These are phyloP conservation scores for Cryptoprocta ferox DNA, from an alignment of 2,797 vertebrate species.

Conservation along the genomic window DNA sequence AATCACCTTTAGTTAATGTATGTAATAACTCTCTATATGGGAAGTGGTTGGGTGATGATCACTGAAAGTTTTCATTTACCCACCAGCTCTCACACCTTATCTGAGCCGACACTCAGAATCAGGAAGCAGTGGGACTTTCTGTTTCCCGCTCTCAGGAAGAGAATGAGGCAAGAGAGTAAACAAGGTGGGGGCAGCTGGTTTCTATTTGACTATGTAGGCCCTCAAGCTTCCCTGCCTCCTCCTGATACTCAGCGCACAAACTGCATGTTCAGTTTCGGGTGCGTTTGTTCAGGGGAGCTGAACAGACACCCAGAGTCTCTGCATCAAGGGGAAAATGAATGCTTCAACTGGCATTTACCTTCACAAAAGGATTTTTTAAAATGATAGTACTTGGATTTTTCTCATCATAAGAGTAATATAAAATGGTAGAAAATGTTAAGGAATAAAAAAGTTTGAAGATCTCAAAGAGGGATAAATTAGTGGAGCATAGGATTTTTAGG, in stretches of 20 bases:
- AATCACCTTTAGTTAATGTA: background rate
- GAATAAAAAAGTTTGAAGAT: background rate
- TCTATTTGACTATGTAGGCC: constrained; percentile 71
- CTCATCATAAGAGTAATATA: background rate
- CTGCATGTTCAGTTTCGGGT: background rate
- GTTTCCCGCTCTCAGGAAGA: constrained; percentile 36
- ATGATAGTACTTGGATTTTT: background rate
- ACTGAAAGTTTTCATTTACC: background rate
- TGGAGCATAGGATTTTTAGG: background rate
- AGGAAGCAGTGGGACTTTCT: background rate
- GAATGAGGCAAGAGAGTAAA: constrained; percentile 70
- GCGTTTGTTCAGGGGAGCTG: background rate
- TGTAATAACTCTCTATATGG: background rate
- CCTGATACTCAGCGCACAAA: background rate
- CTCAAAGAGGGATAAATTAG: background rate
- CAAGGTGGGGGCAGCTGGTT: constrained; percentile 71
- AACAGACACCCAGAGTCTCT: background rate
- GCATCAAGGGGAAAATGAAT: constrained; percentile 8
- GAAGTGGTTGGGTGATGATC: background rate
- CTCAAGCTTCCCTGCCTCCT: background rate
- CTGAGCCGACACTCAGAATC: background rate
- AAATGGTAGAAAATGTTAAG: background rate
- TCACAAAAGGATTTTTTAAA: constrained; percentile 12
- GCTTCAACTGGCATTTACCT: background rate
- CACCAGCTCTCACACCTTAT: background rate